Conservation (phyloP, 2,113 vertebrate species). For the Neomonachus schauinslandi region DNA sequence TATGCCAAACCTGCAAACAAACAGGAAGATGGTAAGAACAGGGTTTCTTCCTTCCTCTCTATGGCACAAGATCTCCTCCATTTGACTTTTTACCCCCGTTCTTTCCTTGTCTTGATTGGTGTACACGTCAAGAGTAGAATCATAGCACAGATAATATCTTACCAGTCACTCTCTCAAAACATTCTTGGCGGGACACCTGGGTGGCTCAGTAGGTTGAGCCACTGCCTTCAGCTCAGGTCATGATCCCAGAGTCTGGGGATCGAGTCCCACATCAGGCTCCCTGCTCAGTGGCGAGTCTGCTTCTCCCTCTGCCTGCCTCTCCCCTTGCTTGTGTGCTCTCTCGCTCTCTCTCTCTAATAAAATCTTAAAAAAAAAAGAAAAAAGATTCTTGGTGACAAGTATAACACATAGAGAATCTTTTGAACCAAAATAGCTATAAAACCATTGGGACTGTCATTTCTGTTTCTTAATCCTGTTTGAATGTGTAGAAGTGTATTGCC, state of each 20-base stretch:
- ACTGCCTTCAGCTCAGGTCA: too few species aligned
- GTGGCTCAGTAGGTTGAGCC: too few species aligned
- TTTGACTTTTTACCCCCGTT: neutral
- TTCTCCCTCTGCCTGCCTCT: too few species aligned
- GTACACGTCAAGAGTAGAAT: neutral
- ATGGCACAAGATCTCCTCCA: neutral
- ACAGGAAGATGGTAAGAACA: slow-evolving; percentile 89
- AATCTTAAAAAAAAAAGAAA: too few species aligned
- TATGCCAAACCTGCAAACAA: slow-evolving; percentile 91
- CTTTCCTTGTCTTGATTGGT: neutral
- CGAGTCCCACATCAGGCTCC: too few species aligned
- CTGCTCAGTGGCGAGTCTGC: too few species aligned
- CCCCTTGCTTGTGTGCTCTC: too few species aligned
- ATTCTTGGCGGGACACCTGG: neutral
- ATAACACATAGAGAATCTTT: neutral
- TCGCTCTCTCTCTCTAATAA: too few species aligned
- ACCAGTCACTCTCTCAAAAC: neutral
- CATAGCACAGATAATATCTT: neutral
- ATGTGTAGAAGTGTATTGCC: neutral
- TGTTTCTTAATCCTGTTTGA: neutral
- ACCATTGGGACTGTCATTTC: neutral
- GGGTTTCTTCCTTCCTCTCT: neutral
- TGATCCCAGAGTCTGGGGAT: too few species aligned
- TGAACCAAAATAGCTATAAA: neutral
- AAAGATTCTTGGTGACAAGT: neutral